phyloP scores from a whole-genome alignment of 1,140 invertebrate genomes.

The Cydia amplana region DNA sequence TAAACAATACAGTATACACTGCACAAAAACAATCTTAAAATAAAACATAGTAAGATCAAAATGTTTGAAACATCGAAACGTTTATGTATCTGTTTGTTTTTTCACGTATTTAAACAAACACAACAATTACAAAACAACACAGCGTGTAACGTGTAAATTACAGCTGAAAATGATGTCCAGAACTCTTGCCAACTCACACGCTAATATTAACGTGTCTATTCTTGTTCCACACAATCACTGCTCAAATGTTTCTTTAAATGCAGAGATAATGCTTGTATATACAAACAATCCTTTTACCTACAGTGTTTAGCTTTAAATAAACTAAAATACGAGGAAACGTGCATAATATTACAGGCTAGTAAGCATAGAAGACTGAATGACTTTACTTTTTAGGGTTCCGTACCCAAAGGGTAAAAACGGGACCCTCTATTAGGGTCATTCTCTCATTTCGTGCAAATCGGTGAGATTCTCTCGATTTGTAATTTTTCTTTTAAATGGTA shows the following conservation, averaged over 20 bases:
- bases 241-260: not conserved
- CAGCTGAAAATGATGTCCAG: constrained; percentile 22
- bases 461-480: too few species aligned
- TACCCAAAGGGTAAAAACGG: too few species aligned
- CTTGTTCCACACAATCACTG: not conserved
- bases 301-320: too few species aligned
- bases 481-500: too few species aligned
- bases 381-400: too few species aligned
- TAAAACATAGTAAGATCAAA: not conserved
- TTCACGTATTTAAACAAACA: not conserved
- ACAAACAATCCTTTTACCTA: not conserved
- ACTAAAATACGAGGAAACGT: too few species aligned
- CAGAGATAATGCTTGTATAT: not conserved
- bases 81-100: not conserved
- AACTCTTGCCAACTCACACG: constrained; percentile 23
- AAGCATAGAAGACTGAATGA: too few species aligned
- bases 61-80: not conserved
- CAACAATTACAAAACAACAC: not conserved
- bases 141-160: constrained; percentile 8
- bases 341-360: too few species aligned
- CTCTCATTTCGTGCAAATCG: too few species aligned
- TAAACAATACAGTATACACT: too few species aligned
- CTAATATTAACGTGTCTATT: constrained; percentile 24
- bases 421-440: too few species aligned
- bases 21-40: too few species aligned